These are phyloP conservation scores for Ridgeia piscesae DNA, from an alignment of 1,140 invertebrate species.

Conservation along the genomic window DNA sequence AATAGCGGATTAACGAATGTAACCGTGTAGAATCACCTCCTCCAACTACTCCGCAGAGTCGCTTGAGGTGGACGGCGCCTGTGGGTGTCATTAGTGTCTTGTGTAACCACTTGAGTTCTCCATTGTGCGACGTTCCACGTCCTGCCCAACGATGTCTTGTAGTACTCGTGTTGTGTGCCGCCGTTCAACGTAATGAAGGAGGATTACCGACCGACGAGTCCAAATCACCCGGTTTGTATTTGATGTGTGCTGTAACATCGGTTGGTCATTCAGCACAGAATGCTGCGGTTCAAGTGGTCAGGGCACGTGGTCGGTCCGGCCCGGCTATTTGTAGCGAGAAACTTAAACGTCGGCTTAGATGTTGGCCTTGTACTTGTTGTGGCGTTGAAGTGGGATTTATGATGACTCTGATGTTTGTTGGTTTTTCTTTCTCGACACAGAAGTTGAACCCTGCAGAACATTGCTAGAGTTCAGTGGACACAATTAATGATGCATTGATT, in stretches of 20 bases:
- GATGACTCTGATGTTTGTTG: neutral
- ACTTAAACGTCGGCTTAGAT: neutral
- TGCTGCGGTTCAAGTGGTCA: neutral
- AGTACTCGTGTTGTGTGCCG: neutral
- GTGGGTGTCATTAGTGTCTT: neutral
- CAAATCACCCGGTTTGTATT: neutral
- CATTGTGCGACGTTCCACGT: neutral
- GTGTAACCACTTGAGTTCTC: conserved; percentile 4
- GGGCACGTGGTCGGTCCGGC: neutral
- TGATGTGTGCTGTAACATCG: neutral
- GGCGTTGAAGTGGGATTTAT: neutral
- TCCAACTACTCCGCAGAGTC: neutral
- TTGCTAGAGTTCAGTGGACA: neutral
- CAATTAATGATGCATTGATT: neutral
- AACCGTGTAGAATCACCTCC: neutral
- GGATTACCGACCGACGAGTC: neutral
- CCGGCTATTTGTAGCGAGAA: neutral
- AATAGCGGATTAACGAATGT: neutral
- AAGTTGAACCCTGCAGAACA: no score
- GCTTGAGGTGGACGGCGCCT: neutral
- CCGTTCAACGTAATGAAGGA: neutral
- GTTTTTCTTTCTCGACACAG: neutral
- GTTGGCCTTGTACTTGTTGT: neutral
- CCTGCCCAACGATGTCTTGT: neutral
- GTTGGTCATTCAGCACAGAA: neutral